Base-by-base conservation (phyloP, 2,888 invertebrate species). In the Eupsilia transversa region DNA sequence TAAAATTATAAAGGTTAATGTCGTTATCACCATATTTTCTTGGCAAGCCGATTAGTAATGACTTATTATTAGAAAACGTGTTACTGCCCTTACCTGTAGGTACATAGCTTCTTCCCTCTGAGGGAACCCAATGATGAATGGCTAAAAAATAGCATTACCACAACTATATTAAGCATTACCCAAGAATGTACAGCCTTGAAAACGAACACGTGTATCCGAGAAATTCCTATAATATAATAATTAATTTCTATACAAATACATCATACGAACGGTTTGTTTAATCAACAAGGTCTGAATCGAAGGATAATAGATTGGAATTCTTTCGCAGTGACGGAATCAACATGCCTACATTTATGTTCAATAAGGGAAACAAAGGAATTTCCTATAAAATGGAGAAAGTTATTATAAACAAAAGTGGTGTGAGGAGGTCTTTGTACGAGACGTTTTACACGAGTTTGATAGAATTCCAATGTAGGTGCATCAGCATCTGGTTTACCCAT, bases 341-440 rank as follows among this genome's bases (percentile, higher is more conserved):
- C 41, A 41, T 82, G 57, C 66, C 79, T 59, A 60, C 67, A 83
- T 81, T 84, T 70, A 56, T 71, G 68, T 82, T 76, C 49, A 81
- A 63, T 76, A 54, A 69, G 68, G 82, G 71, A 84, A 81, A 69
- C 82, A 81, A 84, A 81, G 82, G 82, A 60, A 81, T 84, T 84
- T 84, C 69, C 56, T 82, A 72, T 84, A 69, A 81, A 84, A 69
- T 49, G 12, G 69, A 80, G 71, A 84, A 84, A 84, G 68, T 84
- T 75, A 72, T 76, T 70, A 54, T 81, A 75, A 82, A 80, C 65
- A 67, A 30, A 68, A 65, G n/a, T 70, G 35, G 5, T 60, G 17
- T 49, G 27, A 56, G 52, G 35, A 49, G 30, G 54, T 64, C 35
- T 77, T 54, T 71, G 41, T 67, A 17, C 14, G 20, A 23, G 43